A percentile compares a stretch with the other conserved stretches of the same genome.
Conservation (phyloP, 2,888 invertebrate species). For the Monopis laevigella region DNA sequence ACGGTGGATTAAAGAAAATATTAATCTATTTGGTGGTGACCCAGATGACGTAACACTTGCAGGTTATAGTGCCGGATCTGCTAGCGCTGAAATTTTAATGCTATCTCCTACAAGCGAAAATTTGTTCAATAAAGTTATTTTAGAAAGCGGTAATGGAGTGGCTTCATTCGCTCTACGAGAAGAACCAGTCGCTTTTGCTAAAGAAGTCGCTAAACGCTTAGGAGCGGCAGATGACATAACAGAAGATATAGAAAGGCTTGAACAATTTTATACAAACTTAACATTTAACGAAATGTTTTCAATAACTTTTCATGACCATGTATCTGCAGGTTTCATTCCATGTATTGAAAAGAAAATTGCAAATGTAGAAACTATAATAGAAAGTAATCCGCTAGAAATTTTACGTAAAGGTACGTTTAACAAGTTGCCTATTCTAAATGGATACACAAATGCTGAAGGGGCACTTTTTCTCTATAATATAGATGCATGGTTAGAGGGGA, state of each 20-base stretch:
- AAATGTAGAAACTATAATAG: not conserved
- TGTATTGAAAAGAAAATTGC: not conserved
- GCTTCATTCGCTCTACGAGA: constrained; percentile 1
- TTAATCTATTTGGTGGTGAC: constrained; percentile 9
- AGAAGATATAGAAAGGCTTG: not conserved
- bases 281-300: constrained; percentile 1
- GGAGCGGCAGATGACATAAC: not conserved
- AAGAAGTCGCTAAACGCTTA: not conserved
- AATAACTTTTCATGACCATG: not conserved
- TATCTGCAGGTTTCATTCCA: not conserved
- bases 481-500: not conserved
- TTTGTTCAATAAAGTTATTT: constrained; percentile 7
- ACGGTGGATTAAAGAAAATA: constrained; percentile 12
- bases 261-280: not conserved
- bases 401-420: not conserved
- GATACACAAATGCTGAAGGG: constrained; percentile 5
- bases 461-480: not conserved
- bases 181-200: constrained; percentile 1
- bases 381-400: not conserved
- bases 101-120: not conserved
- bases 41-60: constrained; percentile 9
- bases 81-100: constrained; percentile 7
- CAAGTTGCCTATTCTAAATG: constrained; percentile 1
- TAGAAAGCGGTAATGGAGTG: constrained; percentile 3
- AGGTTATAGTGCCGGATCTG: constrained; percentile 11